Evolutionary conservation across 2,113 vertebrate species (phyloP).

Genomic region (Pluvianellus socialis): DNA sequence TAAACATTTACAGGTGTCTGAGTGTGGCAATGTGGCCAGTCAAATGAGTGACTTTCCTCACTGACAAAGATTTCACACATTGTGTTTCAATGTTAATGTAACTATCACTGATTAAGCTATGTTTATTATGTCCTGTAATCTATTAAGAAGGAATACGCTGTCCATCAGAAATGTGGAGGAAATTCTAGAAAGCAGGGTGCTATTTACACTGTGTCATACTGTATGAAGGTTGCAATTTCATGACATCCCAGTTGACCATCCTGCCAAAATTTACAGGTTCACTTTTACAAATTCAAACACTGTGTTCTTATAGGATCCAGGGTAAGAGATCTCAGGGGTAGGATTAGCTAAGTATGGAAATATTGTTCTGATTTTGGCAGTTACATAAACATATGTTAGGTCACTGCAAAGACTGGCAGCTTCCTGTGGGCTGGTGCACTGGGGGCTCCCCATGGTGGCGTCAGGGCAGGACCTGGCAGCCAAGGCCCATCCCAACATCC

Average conservation of each 20-base stretch:
- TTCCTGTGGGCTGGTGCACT: background rate
- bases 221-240: background rate
- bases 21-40: accelerated
- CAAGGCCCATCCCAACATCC: too few species aligned
- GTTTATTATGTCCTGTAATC: background rate
- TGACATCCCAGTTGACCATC: background rate
- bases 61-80: background rate
- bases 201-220: background rate
- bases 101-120: background rate
- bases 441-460: accelerated
- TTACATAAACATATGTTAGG: background rate
- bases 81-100: background rate
- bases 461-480: background rate
- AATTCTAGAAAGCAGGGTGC: background rate
- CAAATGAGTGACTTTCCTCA: background rate
- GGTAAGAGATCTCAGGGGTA: background rate
- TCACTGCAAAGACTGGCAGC: background rate
- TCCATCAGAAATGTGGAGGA: background rate
- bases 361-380: background rate
- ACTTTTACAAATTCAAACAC: background rate
- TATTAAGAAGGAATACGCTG: background rate
- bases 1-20: background rate
- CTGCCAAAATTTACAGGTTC: background rate
- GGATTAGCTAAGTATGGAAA: background rate
- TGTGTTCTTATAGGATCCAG: background rate